Base-by-base conservation (phyloP, 2,113 vertebrate genomes). In the Hemiscyllium ocellatum region DNA sequence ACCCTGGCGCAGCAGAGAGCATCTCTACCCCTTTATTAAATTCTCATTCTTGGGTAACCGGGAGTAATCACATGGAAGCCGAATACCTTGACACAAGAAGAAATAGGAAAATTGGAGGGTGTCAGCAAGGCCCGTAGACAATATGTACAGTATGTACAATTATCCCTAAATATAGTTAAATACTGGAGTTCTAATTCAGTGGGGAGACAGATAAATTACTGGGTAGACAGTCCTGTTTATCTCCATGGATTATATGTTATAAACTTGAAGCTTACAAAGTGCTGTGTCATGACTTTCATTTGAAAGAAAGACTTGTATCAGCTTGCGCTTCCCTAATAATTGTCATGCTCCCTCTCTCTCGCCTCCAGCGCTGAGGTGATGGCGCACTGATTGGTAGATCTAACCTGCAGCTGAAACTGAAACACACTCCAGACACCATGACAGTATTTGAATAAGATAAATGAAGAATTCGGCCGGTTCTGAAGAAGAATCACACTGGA, bases 121-220 rank as follows among this genome's bases (percentile, higher is more conserved):
- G 37, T 22, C 13, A 91, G 56, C n/a, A 66, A 22, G 33, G 4
- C 19, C 61, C 19, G 1, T 37, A 83, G 47, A 19, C 89, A 91
- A 37, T 8, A 66, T 19, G 7, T 47, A 47, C 42, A 47, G 42
- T 15, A 19, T 91, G 33, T n/a, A n/a, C n/a, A 52, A 90, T 90
- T 5, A 89, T 61, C 52, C 65, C 29, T 61, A 56, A 61, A 65
- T 42, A 37, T 47, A 83, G 17, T 47, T 42, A 15, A 20, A 5
- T 65, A n/a, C 87, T n/a, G 26, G 65, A 66, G 61, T 20, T 66
- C 33, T 66, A 93, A 93, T 17, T 17, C 33, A 93, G 33, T 66
- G 89, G 15, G 33, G 17, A 93, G 89, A 93, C 89, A 93, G 56
- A 65, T 91, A 66, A 90, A 61, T 90, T 90, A 91, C n/a, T 66